Base-by-base conservation (phyloP, 2,888 invertebrate genomes). In the Agelastica alni region DNA sequence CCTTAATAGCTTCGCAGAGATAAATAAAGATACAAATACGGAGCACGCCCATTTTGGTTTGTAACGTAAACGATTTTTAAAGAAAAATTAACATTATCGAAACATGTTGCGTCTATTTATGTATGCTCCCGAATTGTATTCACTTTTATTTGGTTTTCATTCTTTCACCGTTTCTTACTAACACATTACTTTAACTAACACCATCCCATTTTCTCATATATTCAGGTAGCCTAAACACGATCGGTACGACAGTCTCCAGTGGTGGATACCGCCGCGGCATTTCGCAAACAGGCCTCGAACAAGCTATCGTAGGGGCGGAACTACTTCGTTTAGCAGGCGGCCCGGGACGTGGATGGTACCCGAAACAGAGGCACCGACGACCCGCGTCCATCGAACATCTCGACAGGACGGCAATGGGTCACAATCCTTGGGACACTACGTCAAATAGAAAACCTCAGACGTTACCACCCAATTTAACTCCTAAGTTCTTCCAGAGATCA, bases 401-500 rank as follows among this genome's bases (percentile, higher is more conserved):
- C 67, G 92, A 92, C 75, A 83, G 91, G 68, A 79, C 91, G 74
- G 80, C 83, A 20, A 76, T 81, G 9, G 75, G 74, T 49, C 72
- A 77, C 48, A 73, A 74, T 80, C 73, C 79, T 78, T 81, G 75
- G 77, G 83, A 77, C 75, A 28, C 54, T 1, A 46, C 54, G 12
- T 77, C 85, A 70, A 70, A 82, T 79, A 82, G 91, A 70, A 92
- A 92, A 73, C 92, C 92, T 3, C 81, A 91, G 62, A 92, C 92
- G n/a, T 81, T 92, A 70, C 92, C 92, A 48, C 92, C 92, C 55
- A 92, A 92, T 81, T 81, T 92, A 72, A 91, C 91, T 62, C 92
- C 92, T 69, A 91, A 91, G 78, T 92, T 92, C 83, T 89, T 92
- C 81, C 90, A 92, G 75, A 88, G 90, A 78, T 91, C 91, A 63